A percentile compares a stretch with the other conserved stretches of the same genome.
These are phyloP conservation scores for Ailuropoda melanoleuca DNA, from an alignment of 2,113 vertebrate species.

Conservation along the genomic window DNA sequence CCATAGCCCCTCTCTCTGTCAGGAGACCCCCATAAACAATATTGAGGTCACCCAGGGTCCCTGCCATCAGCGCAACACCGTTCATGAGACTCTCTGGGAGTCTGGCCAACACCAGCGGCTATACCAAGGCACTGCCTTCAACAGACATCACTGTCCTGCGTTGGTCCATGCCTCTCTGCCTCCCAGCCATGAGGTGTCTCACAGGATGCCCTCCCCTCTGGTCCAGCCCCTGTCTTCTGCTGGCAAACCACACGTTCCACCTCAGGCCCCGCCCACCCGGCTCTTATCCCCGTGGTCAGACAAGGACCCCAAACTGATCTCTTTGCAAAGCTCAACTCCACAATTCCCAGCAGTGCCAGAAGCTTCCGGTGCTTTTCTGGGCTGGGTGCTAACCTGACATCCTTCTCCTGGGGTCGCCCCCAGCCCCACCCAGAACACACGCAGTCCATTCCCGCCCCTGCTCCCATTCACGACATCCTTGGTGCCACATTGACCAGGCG, in stretches of 20 bases:
- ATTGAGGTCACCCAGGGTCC: too few species aligned
- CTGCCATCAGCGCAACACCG: accelerated
- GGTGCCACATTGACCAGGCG: too few species aligned
- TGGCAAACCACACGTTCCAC: neutral
- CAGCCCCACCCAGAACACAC: neutral
- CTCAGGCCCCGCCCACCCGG: accelerated
- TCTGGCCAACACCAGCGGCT: neutral
- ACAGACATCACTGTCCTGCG: neutral
- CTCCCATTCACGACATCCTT: neutral
- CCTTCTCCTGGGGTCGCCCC: neutral
- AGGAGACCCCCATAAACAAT: neutral
- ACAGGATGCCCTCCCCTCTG: accelerated
- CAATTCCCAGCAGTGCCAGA: neutral
- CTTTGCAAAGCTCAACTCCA: neutral
- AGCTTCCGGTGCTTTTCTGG: neutral
- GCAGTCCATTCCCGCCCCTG: neutral
- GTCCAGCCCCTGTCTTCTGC: neutral
- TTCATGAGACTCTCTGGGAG: neutral
- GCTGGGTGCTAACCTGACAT: neutral
- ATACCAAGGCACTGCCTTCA: neutral
- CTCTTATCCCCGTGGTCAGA: accelerated
- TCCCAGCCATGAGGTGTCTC: neutral
- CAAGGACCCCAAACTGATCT: accelerated
- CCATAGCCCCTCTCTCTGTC: accelerated
- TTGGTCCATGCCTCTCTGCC: neutral